Base-by-base conservation (phyloP, 2,113 vertebrate species). In the Actinemys pallida region DNA sequence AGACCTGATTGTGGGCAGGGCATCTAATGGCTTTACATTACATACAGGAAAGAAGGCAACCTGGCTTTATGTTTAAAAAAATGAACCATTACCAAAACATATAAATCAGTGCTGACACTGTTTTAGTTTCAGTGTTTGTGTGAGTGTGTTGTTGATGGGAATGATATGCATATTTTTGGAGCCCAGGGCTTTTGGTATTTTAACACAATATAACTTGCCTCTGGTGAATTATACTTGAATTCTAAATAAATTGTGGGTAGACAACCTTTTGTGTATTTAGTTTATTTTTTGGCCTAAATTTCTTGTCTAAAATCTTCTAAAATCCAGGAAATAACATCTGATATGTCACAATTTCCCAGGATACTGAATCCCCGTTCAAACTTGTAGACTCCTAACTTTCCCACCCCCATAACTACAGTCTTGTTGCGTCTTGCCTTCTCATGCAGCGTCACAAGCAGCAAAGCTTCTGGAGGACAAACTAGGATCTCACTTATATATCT, bases 41-140 rank as follows among this genome's bases (percentile, higher is more conserved):
- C 0, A 2, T n/a, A 22, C 16, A 20, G 5, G 47, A 10, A 88
- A 3, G 5, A 82, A 53, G 59, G 75, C 16, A 24, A 0, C 3
- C 54, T 47, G 13, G 3, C n/a, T 93, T 92, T 78, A 83, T 49
- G 59, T 42, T 49, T 49, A 82, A 82, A 78, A 5, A 5, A 8
- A 49, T 11, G n/a, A 2, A 50, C 6, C 31, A 16, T 35, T 31
- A 62, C 13, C 29, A 7, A 59, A 25, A 56, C 54, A 56, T 59
- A 59, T 29, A 25, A 29, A 56, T 56, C 54, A 56, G 57, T 29
- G 57, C 10, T 27, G 56, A 27, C 1, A 25, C 24, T 29, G 57
- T 59, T 59, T 59, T 29, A 59, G 57, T 59, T 59, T 59, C 35
- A 27, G 4, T 56, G 0, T 54, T 86, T 69, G 2, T 47, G 47